Base-by-base conservation (phyloP, 2,797 vertebrate species). In the Ptychadena robeensis region DNA sequence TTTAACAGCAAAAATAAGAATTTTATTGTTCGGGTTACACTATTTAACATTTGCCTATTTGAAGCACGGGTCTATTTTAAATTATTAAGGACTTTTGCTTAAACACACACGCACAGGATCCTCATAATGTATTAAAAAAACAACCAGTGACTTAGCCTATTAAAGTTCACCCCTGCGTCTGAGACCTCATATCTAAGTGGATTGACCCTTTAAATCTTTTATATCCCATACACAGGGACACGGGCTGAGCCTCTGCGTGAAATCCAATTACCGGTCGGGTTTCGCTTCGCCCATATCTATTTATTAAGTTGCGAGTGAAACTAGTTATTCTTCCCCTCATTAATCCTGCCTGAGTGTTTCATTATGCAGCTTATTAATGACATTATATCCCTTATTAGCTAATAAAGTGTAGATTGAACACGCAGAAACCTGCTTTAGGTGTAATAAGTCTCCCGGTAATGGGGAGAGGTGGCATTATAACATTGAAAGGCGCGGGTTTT, bases 321-420 rank as follows among this genome's bases (percentile, higher is more conserved):
- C 80, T 5, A 37, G 57, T 69, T 10, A 65, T 75, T 68, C 66
- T 82, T 31, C 65, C 65, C 72, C 53, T 82, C 80, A 76, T 82
- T 82, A 69, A 76, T 69, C 68, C 66, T 38, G 31, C 44, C 44
- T 63, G 40, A 67, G 72, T 40, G 65, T 38, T 63, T 63, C 72
- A 69, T 75, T 74, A 73, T 40, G 31, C 44, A 4, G 34, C 64
- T 82, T 82, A 82, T 76, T 82, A 82, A 82, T 82, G 31, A 63
- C 80, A 82, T 75, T 28, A 69, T 38, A 68, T 82, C 73, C 27
- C 65, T 67, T 75, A 75, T 75, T 82, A 75, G 48, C n/a, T 22
- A 25, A 81, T 74, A 59, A 34, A 69, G 72, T 61, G 32, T 4
- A 75, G 53, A 82, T 31, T 25, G 48, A 82, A 67, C 28, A 11